Conservation (phyloP, 2,888 invertebrate genomes). For the Dioctria linearis region DNA sequence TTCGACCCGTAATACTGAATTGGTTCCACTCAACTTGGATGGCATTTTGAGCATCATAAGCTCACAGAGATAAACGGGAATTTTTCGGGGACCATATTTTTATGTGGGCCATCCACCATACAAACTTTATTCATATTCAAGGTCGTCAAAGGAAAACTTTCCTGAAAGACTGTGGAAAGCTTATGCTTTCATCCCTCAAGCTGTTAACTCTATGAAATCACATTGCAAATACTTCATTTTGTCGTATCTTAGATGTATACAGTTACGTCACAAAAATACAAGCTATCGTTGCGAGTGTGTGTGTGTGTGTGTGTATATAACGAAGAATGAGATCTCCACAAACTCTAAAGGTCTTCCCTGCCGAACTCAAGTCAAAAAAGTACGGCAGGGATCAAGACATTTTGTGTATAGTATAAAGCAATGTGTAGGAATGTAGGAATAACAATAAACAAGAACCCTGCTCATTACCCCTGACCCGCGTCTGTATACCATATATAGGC, state of each 20-base stretch:
- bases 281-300: background rate
- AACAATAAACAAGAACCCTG: background rate
- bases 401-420: no score
- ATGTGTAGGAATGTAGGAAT: no score
- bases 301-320: background rate
- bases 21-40: background rate
- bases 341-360: no score
- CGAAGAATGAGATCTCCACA: no score
- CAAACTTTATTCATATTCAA: background rate
- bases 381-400: no score
- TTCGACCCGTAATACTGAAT: background rate
- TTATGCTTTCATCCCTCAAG: background rate
- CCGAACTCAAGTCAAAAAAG: no score
- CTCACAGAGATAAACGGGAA: background rate
- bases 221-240: background rate
- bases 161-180: background rate
- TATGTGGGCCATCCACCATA: background rate
- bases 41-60: background rate
- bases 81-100: background rate
- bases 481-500: background rate
- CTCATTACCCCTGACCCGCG: background rate
- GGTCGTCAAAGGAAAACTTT: background rate
- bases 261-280: background rate
- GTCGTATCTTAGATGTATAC: no score
- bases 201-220: conserved; percentile 2